A percentile compares a stretch with the other conserved stretches of the same genome.
These are phyloP conservation scores for Athene cunicularia DNA, from an alignment of 2,113 vertebrate species.

Conservation along the genomic window DNA sequence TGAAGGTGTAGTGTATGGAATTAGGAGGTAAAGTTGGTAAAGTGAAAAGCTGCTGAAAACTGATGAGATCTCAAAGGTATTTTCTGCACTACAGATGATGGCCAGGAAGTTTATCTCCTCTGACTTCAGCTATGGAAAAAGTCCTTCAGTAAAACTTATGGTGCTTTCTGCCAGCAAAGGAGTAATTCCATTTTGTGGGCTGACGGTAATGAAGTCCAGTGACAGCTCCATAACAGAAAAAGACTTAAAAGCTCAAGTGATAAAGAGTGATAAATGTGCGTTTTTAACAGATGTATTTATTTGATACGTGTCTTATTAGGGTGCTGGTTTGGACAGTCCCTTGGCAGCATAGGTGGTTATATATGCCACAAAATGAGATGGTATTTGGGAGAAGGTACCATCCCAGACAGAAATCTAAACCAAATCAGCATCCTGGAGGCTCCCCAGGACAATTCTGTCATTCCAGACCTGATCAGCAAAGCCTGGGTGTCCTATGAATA, in stretches of 20 bases:
- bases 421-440: neutral
- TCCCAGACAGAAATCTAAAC: neutral
- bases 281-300: neutral
- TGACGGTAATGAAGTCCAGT: neutral
- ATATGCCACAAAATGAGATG: neutral
- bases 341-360: neutral
- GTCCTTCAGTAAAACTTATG: neutral
- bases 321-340: neutral
- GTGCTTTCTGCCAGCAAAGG: neutral
- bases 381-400: neutral
- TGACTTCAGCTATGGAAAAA: neutral
- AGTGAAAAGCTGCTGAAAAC: neutral
- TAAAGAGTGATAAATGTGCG: neutral
- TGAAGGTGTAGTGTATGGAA: neutral
- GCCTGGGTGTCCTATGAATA: neutral
- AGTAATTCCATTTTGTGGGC: neutral
- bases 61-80: neutral
- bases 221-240: neutral
- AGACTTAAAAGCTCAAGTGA: neutral
- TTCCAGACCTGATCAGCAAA: neutral
- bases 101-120: neutral
- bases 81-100: neutral
- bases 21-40: neutral
- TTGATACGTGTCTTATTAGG: rapidly evolving
- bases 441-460: neutral